Conservation (phyloP, 2,113 vertebrate species). For the Pelvicachromis taeniatus region DNA sequence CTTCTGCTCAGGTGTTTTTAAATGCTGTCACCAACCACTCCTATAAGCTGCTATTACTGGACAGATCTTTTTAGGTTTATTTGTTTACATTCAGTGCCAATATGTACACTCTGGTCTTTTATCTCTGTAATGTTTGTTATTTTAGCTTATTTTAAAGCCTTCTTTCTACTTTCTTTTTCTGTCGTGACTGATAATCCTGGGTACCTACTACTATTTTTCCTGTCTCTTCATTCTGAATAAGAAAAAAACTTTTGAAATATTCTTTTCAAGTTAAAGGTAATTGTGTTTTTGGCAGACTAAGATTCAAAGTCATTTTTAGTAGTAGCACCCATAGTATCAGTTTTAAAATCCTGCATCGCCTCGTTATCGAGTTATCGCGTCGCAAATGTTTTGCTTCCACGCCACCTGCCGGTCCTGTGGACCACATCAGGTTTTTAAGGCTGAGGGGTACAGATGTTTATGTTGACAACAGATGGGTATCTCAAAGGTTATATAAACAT, state of each 20-base stretch:
- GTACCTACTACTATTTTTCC: neutral
- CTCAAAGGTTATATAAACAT: no score
- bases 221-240: neutral
- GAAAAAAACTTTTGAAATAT: neutral
- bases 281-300: neutral
- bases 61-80: neutral
- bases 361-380: no score
- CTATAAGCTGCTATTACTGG: neutral
- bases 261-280: neutral
- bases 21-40: neutral
- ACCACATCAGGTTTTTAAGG: no score
- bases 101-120: rapidly evolving
- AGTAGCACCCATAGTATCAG: neutral
- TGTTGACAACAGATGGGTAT: no score
- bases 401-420: no score
- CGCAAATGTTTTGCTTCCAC: no score
- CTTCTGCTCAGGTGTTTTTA: neutral
- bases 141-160: neutral
- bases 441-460: no score
- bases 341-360: no score
- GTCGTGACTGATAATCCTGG: neutral
- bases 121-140: neutral
- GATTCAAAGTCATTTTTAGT: neutral
- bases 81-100: neutral
- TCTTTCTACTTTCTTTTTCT: neutral